Evolutionary conservation across 2,113 vertebrate species (phyloP).

Genomic region (Cryptoleucopteryx plumbea): DNA sequence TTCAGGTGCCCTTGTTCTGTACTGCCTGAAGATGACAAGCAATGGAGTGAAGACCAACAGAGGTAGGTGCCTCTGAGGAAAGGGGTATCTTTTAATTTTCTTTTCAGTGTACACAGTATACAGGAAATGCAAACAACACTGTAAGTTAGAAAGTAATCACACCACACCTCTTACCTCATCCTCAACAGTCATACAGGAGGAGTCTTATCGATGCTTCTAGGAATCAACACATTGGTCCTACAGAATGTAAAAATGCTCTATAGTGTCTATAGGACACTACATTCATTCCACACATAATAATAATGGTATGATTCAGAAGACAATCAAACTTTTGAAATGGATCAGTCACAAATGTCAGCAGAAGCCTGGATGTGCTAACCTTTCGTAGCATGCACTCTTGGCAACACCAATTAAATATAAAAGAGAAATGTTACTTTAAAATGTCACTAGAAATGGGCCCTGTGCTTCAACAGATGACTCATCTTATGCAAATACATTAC

Average conservation of each 20-base stretch:
- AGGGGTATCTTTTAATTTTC: background rate
- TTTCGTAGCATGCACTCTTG: background rate
- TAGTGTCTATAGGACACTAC: background rate
- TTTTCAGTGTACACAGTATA: background rate
- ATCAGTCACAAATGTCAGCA: background rate
- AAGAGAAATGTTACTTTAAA: background rate
- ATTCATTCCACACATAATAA: background rate
- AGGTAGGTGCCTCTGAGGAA: background rate
- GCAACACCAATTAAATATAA: background rate
- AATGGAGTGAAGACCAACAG: background rate
- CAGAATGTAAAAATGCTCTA: background rate
- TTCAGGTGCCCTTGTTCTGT: background rate
- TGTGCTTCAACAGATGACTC: background rate
- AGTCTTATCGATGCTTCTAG: accelerated
- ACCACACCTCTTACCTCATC: background rate
- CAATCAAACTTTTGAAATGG: background rate
- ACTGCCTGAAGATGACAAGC: background rate
- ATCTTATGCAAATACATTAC: background rate
- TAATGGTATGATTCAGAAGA: background rate
- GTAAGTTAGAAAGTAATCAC: background rate
- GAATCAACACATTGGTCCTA: background rate
- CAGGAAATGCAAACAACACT: background rate
- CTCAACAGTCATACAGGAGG: background rate
- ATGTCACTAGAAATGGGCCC: background rate
- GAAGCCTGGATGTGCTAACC: background rate